phyloP scores from a whole-genome alignment of 2,113 vertebrate genomes.

The Vidua macroura region DNA sequence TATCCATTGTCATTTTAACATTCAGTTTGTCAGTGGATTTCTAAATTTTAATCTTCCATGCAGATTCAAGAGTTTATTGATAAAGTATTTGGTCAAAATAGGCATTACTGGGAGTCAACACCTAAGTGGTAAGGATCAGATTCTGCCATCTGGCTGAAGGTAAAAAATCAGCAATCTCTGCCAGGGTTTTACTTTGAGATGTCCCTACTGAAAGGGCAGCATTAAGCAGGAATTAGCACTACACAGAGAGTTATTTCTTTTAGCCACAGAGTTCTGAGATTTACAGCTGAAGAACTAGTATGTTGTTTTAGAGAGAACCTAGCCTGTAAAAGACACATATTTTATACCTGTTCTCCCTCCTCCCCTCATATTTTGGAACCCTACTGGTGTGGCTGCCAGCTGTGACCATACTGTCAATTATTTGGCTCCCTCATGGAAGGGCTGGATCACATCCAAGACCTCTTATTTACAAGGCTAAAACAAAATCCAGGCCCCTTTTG shows the following conservation, averaged over 20 bases:
- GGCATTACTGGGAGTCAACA: not conserved
- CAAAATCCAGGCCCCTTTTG: not conserved
- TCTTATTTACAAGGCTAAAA: slow-evolving; percentile 9
- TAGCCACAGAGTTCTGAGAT: not conserved
- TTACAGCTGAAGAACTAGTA: not conserved
- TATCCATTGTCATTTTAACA: not conserved
- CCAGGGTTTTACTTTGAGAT: not conserved
- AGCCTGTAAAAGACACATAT: not conserved
- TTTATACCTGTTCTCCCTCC: not conserved
- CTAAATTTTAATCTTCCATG: not conserved
- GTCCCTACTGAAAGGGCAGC: not conserved
- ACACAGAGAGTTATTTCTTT: not conserved
- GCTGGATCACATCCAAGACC: not conserved
- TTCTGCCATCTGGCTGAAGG: not conserved
- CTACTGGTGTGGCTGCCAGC: not conserved
- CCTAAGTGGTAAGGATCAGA: not conserved
- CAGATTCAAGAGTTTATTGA: not conserved
- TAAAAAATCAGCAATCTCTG: not conserved
- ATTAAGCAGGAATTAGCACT: not conserved
- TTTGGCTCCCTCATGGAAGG: not conserved
- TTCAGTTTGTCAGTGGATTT: not conserved
- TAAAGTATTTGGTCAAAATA: not conserved
- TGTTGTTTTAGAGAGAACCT: not conserved
- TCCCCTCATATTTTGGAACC: not conserved
- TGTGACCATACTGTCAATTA: not conserved